Evolutionary conservation across 2,797 vertebrate genomes (phyloP), one percentile per base, ranked within the genome.

Genomic region (Peromyscus eremicus): DNA sequence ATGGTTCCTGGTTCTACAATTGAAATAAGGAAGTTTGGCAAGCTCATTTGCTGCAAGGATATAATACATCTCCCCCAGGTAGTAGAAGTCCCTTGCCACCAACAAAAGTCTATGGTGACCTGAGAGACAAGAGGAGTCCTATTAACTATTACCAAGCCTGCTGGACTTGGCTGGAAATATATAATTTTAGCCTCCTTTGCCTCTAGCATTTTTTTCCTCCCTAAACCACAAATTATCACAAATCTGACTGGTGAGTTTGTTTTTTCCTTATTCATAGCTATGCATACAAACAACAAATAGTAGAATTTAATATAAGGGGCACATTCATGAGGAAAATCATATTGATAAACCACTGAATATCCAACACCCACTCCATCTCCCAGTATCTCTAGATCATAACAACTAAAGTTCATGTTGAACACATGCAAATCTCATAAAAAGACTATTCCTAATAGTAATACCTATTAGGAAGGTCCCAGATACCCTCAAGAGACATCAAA

Each of bases 361-460:
- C 5, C 34, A 68, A 82, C 71, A 21, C 21, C 21, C 85, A 10
- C 25, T 94, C 32, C 62, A 55, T 68, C 64, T 87, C 49, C 2
- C 29, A 21, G n/a, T 60, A 23, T n/a, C 25, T 91, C 60, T 92
- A 1, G 29, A 76, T 79, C n/a, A n/a, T 29, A 92, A 92, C 46
- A 94, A 94, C 29, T 91, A 68, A 96, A 94, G 66, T 97, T 96
- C 21, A 34, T 83, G 17, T 52, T 70, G 87, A 97, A 85, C 8
- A 64, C 21, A 46, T 91, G 12, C 37, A 85, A 73, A 81, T 79
- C 57, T 95, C 55, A 77, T 79, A 89, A 94, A 93, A 91, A 66
- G 71, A 71, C 43, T 46, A 46, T 46, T 46, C 43, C 43, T 46
- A 46, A 46, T 57, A 93, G 10, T 57, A 84, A 70, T 85, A 64